A percentile compares a stretch with the other conserved stretches of the same genome.
phyloP scores from a whole-genome alignment of 1,140 invertebrate genomes.

The Caenorhabditis brenneri region DNA sequence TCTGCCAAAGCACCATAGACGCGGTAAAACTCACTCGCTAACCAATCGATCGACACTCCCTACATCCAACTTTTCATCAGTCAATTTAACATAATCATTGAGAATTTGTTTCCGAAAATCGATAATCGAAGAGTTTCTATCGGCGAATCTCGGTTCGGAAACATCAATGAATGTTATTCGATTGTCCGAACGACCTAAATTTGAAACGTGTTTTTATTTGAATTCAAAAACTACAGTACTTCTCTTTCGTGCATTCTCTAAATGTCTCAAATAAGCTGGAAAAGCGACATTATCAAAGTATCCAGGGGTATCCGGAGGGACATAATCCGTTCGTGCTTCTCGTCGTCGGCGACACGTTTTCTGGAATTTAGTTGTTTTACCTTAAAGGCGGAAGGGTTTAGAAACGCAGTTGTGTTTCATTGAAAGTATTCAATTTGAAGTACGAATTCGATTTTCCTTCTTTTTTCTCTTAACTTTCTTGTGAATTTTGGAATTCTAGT shows the following conservation, averaged over 20 bases:
- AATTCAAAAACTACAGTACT: background rate
- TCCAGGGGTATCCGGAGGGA: slow-evolving; percentile 54
- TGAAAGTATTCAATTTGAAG: too few relatives aligned
- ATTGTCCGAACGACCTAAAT: background rate
- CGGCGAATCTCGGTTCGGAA: background rate
- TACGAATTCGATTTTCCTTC: too few relatives aligned
- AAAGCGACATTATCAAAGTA: slow-evolving; percentile 55
- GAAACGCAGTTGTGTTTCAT: too few relatives aligned
- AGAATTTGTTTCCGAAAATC: slow-evolving; percentile 28
- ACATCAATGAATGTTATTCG: slow-evolving; percentile 12
- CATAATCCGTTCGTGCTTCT: slow-evolving; percentile 36
- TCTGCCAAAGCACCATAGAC: too few relatives aligned
- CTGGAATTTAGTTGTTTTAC: background rate
- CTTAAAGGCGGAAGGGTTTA: too few relatives aligned
- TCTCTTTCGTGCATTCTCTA: slow-evolving; percentile 14
- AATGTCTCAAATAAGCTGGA: slow-evolving; percentile 55
- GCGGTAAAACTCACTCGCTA: slow-evolving; percentile 24
- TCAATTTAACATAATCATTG: slow-evolving; percentile 46
- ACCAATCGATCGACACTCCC: background rate
- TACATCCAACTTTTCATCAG: background rate
- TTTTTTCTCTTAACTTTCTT: too few relatives aligned
- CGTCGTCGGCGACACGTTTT: slow-evolving; percentile 46
- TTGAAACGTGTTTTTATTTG: background rate
- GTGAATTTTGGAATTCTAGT: too few relatives aligned
- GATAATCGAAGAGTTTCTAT: background rate